These are phyloP conservation scores for Dolomedes plantarius DNA, from an alignment of 2,888 invertebrate genomes.

Conservation along the genomic window DNA sequence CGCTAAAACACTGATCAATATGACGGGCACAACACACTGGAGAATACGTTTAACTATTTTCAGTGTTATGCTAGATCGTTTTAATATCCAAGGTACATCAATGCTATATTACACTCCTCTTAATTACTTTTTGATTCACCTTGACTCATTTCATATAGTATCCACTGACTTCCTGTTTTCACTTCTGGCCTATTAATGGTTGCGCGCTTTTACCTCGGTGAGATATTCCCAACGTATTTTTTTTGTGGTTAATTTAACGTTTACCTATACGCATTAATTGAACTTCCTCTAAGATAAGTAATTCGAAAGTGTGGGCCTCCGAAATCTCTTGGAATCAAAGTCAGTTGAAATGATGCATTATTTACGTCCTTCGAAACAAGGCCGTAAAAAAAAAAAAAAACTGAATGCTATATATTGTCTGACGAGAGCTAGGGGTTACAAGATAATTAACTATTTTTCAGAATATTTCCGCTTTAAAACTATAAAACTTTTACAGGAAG, in stretches of 20 bases:
- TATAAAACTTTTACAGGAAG: not conserved
- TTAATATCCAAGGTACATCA: too few species aligned
- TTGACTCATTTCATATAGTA: not conserved
- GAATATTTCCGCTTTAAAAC: not conserved
- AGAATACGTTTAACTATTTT: not conserved
- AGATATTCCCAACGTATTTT: not conserved
- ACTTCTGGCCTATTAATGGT: too few species aligned
- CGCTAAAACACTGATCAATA: too few species aligned
- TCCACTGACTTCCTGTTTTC: not conserved
- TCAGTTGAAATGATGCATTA: not conserved
- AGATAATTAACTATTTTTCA: not conserved
- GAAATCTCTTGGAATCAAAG: not conserved
- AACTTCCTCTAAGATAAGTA: not conserved
- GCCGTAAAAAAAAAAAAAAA: not conserved
- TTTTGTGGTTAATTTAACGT: not conserved
- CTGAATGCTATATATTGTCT: not conserved
- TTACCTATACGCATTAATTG: not conserved
- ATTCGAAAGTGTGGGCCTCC: not conserved
- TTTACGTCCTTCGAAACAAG: not conserved
- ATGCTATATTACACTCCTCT: not conserved
- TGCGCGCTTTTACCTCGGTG: not conserved
- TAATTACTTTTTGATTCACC: not conserved
- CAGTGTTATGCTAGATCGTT: not conserved
- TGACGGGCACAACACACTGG: too few species aligned
- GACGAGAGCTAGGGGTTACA: not conserved